These are phyloP conservation scores for Crotalus tigris DNA, from an alignment of 2,113 vertebrate species.

Conservation along the genomic window DNA sequence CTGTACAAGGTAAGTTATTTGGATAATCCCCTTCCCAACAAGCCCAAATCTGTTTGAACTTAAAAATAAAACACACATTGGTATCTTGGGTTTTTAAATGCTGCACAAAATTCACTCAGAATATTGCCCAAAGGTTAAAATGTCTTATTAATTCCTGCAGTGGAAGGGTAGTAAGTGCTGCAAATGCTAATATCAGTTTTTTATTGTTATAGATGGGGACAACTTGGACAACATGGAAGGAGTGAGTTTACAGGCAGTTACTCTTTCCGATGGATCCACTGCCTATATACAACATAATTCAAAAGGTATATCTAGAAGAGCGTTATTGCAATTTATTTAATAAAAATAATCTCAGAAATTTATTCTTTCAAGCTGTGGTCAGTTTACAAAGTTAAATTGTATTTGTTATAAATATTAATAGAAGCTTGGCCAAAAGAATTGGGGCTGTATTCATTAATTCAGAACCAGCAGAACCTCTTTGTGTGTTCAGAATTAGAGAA, in stretches of 20 bases:
- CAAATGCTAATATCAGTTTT: not conserved
- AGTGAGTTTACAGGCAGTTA: conserved; percentile 95
- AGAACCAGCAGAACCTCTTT: not conserved
- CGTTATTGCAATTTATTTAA: not conserved
- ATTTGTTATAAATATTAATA: not conserved
- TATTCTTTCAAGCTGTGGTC: not conserved
- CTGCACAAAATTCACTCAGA: not conserved
- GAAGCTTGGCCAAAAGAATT: not conserved
- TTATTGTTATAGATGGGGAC: conserved; percentile 81
- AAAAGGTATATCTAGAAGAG: conserved; percentile 76
- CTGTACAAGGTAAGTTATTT: conserved; percentile 84
- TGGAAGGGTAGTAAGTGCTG: not conserved
- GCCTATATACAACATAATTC: conserved; percentile 96
- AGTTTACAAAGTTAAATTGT: not conserved
- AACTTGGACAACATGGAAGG: conserved; percentile 95
- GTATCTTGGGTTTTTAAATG: not conserved
- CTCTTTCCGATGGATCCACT: conserved; percentile 92
- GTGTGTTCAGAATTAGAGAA: not conserved
- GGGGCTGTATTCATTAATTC: not conserved
- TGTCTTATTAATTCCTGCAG: not conserved
- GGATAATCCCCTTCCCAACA: not conserved
- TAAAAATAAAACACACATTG: not conserved
- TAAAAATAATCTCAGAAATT: not conserved
- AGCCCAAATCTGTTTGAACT: not conserved
- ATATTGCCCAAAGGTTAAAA: not conserved